Conservation (phyloP, 2,797 vertebrate species). For the Alcedo atthis region DNA sequence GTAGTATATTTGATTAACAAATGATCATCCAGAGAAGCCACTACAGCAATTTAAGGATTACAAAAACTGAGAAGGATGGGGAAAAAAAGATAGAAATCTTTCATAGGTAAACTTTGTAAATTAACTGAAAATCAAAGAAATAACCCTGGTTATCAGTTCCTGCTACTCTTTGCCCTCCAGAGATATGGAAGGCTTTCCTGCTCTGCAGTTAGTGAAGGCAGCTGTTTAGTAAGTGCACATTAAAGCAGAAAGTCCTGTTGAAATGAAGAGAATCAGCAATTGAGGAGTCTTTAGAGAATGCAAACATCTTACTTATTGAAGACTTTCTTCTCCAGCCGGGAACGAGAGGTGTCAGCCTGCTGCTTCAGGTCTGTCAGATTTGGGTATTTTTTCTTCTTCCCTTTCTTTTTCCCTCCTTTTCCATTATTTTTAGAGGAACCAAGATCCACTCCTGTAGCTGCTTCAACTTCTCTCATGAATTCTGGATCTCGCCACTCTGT, state of each 20-base stretch:
- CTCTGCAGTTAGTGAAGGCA: neutral
- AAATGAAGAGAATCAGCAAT: neutral
- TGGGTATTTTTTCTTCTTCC: slow-evolving; percentile 85
- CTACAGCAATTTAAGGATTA: neutral
- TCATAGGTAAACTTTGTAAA: neutral
- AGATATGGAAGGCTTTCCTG: neutral
- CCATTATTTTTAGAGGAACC: slow-evolving; percentile 80
- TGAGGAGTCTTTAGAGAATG: neutral
- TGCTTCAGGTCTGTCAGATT: slow-evolving; percentile 92
- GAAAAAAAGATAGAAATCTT: neutral
- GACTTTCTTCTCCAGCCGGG: slow-evolving; percentile 90
- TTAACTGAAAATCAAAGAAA: neutral
- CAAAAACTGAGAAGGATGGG: neutral
- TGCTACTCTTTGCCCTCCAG: neutral
- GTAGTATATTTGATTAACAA: neutral
- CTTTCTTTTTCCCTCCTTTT: slow-evolving; percentile 80
- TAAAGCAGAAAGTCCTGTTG: neutral
- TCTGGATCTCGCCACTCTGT: slow-evolving; percentile 91
- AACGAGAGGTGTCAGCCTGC: slow-evolving; percentile 83
- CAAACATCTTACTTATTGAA: slow-evolving; percentile 88
- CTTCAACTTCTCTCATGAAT: slow-evolving; percentile 92
- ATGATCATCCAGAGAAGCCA: neutral
- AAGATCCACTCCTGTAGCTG: slow-evolving; percentile 88
- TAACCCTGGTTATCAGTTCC: neutral
- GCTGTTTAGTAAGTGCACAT: neutral